Evolutionary conservation across 1,140 invertebrate species (phyloP).

Genomic region (Drosophila quadrilineata): DNA sequence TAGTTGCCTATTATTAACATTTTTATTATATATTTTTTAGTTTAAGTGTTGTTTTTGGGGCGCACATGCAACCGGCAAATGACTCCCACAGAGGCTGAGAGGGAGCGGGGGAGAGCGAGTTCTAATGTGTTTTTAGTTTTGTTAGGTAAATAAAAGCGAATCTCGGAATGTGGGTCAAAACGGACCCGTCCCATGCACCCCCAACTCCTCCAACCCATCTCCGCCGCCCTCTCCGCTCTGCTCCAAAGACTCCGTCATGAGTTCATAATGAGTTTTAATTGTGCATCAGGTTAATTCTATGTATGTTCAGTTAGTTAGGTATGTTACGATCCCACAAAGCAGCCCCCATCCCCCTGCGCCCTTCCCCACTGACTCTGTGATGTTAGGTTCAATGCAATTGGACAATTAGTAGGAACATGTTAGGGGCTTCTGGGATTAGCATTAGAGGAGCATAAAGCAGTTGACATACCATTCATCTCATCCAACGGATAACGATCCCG

Average conservation of each 20-base stretch:
- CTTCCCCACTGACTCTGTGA: conserved; percentile 28
- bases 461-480: conserved; percentile 63
- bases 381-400: conserved; percentile 45
- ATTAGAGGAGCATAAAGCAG: not conserved
- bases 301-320: conserved; percentile 41
- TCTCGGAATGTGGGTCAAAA: conserved; percentile 67
- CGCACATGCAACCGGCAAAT: conserved; percentile 36
- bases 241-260: not conserved
- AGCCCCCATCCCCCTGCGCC: conserved; percentile 32
- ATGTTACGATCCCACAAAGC: conserved; percentile 27
- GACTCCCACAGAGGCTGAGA: not conserved
- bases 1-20: conserved; percentile 21
- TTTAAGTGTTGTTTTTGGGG: conserved; percentile 36
- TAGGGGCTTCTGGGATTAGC: not conserved
- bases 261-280: conserved; percentile 71
- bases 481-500: conserved; percentile 62
- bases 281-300: conserved; percentile 65
- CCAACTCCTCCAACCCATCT: not conserved
- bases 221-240: not conserved
- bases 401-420: conserved; percentile 43
- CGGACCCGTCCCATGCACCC: not conserved
- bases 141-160: conserved; percentile 68
- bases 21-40: conserved; percentile 18
- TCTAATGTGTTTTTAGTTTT: conserved; percentile 73
- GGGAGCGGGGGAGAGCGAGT: too few relatives aligned